Conservation (phyloP, 2,797 vertebrate species). For the Menidia menidia region DNA sequence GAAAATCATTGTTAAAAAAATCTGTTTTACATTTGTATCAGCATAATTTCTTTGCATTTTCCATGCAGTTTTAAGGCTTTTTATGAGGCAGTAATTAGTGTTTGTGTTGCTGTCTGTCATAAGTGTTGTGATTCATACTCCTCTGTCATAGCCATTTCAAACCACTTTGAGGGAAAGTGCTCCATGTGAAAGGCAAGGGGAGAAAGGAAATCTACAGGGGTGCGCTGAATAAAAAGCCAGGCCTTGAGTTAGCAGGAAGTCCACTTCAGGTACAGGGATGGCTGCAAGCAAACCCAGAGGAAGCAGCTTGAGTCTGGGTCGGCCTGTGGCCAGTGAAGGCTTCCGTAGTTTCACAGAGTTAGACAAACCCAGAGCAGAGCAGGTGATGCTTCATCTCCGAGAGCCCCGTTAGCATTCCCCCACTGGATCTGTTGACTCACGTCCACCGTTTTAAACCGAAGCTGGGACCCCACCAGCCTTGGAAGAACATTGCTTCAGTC, state of each 20-base stretch:
- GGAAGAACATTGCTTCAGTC: too few species aligned
- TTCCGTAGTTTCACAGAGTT: not conserved
- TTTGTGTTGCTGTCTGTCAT: not conserved
- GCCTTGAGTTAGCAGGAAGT: conserved; percentile 7
- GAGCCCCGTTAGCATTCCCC: too few species aligned
- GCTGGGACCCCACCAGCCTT: too few species aligned
- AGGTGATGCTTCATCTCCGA: too few species aligned
- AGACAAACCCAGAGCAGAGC: not conserved
- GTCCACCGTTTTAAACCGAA: too few species aligned
- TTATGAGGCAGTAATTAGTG: not conserved
- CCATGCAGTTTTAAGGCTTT: too few species aligned
- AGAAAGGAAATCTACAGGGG: conserved; percentile 14
- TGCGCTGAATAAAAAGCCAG: not conserved
- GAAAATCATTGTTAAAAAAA: too few species aligned
- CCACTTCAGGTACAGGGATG: not conserved
- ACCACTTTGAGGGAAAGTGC: not conserved
- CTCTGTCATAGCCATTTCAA: conserved; percentile 5
- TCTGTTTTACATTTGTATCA: too few species aligned
- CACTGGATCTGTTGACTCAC: too few species aligned
- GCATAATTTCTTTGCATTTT: too few species aligned
- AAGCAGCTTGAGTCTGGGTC: conserved; percentile 1
- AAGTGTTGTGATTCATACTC: not conserved
- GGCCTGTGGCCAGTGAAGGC: not conserved
- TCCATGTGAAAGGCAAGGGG: conserved; percentile 6
- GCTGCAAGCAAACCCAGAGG: not conserved